These are phyloP conservation scores for Oligia fasciuncula DNA, from an alignment of 2,888 invertebrate genomes.

Conservation along the genomic window DNA sequence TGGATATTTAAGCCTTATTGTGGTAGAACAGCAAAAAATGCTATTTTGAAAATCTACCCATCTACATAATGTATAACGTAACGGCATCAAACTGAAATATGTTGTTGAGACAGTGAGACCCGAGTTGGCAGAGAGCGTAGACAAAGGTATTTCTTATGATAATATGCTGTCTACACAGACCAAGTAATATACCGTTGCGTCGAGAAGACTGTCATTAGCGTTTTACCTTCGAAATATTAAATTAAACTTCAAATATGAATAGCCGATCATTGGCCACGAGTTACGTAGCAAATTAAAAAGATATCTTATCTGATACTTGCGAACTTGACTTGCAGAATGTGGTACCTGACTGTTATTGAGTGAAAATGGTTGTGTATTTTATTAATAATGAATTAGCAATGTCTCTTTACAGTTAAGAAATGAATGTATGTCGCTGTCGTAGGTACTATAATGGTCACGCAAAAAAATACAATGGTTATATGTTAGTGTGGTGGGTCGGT, in stretches of 20 bases:
- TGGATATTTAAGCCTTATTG: too few species aligned
- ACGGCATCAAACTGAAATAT: slow-evolving; percentile 49
- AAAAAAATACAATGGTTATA: slow-evolving; percentile 74
- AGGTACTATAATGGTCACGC: slow-evolving; percentile 61
- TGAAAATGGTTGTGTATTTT: slow-evolving; percentile 58
- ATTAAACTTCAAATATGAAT: slow-evolving; percentile 65
- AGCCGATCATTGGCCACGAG: slow-evolving; percentile 46
- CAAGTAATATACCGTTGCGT: slow-evolving; percentile 69
- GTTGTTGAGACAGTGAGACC: slow-evolving; percentile 8
- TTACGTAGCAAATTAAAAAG: slow-evolving; percentile 47
- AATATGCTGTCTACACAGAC: slow-evolving; percentile 45
- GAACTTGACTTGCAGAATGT: slow-evolving; percentile 58
- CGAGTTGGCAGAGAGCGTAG: slow-evolving; percentile 16
- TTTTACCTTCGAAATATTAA: slow-evolving; percentile 60
- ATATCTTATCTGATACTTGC: slow-evolving; percentile 54
- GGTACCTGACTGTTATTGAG: slow-evolving; percentile 41
- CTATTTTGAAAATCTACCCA: too few species aligned
- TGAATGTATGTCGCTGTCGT: slow-evolving; percentile 62
- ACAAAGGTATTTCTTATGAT: slow-evolving; percentile 50
- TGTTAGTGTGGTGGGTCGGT: slow-evolving; percentile 73
- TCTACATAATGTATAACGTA: slow-evolving; percentile 18
- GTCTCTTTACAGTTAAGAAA: slow-evolving; percentile 67
- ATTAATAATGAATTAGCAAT: slow-evolving; percentile 60
- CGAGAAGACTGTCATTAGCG: slow-evolving; percentile 63
- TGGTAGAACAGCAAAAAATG: too few species aligned